Conservation (phyloP, 2,113 vertebrate species). For the Typhlomys cinereus region DNA sequence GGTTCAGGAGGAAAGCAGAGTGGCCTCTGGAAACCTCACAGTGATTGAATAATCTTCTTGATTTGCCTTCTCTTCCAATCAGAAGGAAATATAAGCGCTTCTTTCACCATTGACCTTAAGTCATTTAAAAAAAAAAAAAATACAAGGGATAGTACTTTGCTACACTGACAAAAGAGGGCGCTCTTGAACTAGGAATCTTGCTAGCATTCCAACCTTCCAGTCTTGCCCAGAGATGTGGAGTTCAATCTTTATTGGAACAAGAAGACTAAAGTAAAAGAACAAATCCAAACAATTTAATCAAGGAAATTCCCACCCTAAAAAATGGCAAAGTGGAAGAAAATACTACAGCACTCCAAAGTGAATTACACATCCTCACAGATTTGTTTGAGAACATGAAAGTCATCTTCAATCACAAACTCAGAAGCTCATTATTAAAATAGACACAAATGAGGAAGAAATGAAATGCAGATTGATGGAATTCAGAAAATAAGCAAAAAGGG, state of each 20-base stretch:
- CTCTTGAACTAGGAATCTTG: constrained; percentile 60
- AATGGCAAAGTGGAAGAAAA: neutral
- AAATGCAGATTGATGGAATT: neutral
- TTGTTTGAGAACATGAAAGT: neutral
- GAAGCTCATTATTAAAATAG: neutral
- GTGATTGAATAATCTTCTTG: neutral
- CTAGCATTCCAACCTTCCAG: neutral
- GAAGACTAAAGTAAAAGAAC: neutral
- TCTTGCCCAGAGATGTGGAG: neutral
- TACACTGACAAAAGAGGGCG: constrained; percentile 69
- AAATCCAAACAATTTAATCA: neutral
- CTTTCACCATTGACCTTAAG: no score
- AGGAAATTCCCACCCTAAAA: neutral
- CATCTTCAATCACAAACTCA: neutral
- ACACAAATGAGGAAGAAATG: neutral
- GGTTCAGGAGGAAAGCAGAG: neutral
- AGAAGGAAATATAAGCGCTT: no score
- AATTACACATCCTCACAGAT: neutral
- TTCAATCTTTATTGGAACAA: neutral
- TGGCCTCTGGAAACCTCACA: neutral
- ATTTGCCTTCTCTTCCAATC: neutral
- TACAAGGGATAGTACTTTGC: neutral
- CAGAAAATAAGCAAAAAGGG: neutral
- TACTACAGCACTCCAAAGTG: constrained; percentile 13
- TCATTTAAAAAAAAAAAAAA: neutral